Conservation (phyloP, 2,888 invertebrate genomes). For the Noctua fimbriata region DNA sequence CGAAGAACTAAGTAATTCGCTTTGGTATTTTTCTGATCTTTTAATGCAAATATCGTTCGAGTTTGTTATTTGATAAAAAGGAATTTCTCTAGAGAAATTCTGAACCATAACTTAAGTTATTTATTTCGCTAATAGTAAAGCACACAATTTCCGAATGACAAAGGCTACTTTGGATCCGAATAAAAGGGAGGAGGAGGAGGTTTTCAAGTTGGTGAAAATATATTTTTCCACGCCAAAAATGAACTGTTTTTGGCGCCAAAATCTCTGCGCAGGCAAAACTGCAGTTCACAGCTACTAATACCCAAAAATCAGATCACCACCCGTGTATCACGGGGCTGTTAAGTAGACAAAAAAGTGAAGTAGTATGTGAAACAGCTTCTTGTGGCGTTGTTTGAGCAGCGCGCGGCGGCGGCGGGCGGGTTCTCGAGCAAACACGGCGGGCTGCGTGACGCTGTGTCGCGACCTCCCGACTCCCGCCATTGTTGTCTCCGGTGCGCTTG, state of each 20-base stretch:
- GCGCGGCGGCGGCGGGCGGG: constrained; percentile 55
- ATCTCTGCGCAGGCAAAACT: not conserved
- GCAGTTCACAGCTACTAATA: not conserved
- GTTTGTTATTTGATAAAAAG: not conserved
- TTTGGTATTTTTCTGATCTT: constrained; percentile 2
- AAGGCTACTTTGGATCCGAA: not conserved
- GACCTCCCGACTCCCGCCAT: constrained; percentile 70
- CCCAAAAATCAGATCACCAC: constrained; percentile 37
- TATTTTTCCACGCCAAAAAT: not conserved
- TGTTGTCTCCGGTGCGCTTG: constrained; percentile 70
- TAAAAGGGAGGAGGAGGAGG: not conserved
- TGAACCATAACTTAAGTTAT: not conserved
- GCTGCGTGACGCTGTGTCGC: constrained; percentile 71
- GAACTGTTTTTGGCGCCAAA: not conserved
- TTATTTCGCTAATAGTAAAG: not conserved
- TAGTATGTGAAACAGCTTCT: constrained; percentile 77
- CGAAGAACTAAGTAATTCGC: not conserved
- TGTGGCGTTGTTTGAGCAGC: constrained; percentile 72
- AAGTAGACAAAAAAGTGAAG: constrained; percentile 70
- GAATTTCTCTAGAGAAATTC: not conserved
- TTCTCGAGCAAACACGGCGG: constrained; percentile 72
- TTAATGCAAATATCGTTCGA: not conserved
- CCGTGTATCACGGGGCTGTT: constrained; percentile 55
- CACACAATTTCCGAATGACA: not conserved
- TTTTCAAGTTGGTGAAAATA: not conserved